Base-by-base conservation (phyloP, 2,888 invertebrate species). In the Napeogenes inachia region DNA sequence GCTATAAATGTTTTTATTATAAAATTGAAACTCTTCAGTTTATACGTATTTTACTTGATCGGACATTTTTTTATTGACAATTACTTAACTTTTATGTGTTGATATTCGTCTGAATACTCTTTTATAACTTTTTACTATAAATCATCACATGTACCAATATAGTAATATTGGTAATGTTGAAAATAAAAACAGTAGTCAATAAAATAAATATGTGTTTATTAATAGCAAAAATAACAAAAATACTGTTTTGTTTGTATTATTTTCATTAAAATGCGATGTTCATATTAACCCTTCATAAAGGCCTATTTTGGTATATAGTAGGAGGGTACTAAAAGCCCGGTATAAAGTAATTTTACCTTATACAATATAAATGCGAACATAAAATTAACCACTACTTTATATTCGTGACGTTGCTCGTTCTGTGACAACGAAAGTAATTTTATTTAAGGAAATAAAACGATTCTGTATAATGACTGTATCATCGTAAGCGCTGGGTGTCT, bases 361-460 rank as follows among this genome's bases (percentile, higher is more conserved):
- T 64, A 54, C 32, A 59, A 54, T 59, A 45, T 54, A 66, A 72
- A 72, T 68, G 58, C 62, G 38, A 57, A 63, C 65, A 64, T 72
- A 66, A 75, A 79, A 76, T 77, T 74, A 77, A 75, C 70, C 70
- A 71, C 72, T 72, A 78, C 73, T 81, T 75, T 76, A 76, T 78
- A 83, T 82, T 81, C 81, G 70, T 64, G 62, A 65, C 71, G 73
- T 72, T 70, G 54, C 60, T 64, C 38, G 60, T 62, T 66, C 47
- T 56, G 64, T 64, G 63, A 63, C 71, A 71, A 64, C 68, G 62
- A 70, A 75, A 76, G 77, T 81, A 81, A 84, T 84, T 86, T 85
- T 80, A 81, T 85, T 82, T 77, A 74, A 77, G 75, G 77, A 69
- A 72, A 78, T 85, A 81, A 85, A 85, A 78, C 79, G 79, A 79